Conservation (phyloP, 2,113 vertebrate genomes). For the Bettongia penicillata region DNA sequence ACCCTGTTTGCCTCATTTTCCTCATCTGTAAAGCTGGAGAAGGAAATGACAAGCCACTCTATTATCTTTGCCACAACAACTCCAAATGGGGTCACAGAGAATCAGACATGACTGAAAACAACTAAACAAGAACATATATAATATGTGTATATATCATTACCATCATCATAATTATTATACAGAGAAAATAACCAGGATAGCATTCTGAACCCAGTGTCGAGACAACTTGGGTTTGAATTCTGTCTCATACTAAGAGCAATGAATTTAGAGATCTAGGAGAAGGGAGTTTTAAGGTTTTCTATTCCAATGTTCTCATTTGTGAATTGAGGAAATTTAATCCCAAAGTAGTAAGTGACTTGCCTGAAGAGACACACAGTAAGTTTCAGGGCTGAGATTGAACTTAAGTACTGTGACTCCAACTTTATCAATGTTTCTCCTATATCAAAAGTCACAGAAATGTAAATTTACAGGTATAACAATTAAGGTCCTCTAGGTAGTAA, state of each 20-base stretch:
- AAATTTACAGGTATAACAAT: not conserved
- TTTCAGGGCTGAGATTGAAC: not conserved
- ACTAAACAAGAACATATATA: no score
- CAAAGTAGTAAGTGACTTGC: not conserved
- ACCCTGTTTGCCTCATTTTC: no score
- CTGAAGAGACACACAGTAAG: not conserved
- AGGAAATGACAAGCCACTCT: no score
- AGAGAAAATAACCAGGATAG: no score
- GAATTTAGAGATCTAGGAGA: not conserved
- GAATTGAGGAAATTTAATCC: not conserved
- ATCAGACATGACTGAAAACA: no score
- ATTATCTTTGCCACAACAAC: no score
- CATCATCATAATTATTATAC: no score
- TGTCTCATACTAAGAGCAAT: not conserved
- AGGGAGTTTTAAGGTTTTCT: not conserved
- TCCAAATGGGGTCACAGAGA: no score
- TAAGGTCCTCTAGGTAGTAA: no score
- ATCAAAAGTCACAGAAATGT: not conserved
- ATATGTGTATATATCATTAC: no score
- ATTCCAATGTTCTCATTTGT: not conserved
- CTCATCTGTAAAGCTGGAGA: no score
- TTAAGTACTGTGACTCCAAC: not conserved
- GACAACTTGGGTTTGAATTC: not conserved
- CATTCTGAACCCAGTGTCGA: no score
- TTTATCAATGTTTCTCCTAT: not conserved